Percentiles rank a stretch among this genome's conserved stretches.
Conservation (phyloP, 2,888 invertebrate genomes). For the Lumbricus terrestris region DNA sequence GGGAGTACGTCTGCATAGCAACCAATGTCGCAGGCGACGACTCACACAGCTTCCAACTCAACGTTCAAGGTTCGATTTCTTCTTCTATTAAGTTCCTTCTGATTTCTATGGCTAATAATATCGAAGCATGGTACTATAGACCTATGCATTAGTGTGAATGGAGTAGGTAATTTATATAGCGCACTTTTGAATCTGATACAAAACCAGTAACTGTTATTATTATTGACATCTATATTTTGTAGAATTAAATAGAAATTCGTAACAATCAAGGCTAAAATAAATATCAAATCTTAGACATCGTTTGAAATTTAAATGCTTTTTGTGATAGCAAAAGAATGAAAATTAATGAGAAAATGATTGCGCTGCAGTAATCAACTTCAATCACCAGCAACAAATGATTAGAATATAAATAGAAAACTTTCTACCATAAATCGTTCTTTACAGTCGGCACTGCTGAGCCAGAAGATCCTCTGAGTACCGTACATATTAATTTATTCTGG, state of each 20-base stretch:
- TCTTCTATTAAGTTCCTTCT: not conserved
- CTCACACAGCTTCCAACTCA: conserved; percentile 57
- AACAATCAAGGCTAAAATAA: too few species aligned
- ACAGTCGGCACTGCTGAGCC: too few species aligned
- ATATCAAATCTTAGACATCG: too few species aligned
- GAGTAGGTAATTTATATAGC: not conserved
- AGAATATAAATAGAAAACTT: not conserved
- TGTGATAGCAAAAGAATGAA: too few species aligned
- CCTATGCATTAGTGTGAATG: not conserved
- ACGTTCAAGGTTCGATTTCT: conserved; percentile 51
- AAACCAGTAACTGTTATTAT: not conserved
- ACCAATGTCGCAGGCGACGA: conserved; percentile 69
- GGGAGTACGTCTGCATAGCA: conserved; percentile 61
- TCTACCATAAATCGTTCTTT: too few species aligned
- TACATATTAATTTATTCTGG: too few species aligned
- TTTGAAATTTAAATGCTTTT: too few species aligned
- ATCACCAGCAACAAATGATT: not conserved
- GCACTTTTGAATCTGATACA: not conserved
- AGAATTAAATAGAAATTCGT: too few species aligned
- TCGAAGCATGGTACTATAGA: not conserved
- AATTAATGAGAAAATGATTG: not conserved
- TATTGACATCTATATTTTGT: not conserved
- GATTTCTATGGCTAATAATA: not conserved
- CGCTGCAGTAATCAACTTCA: too few species aligned
- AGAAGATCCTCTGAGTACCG: too few species aligned